These are phyloP conservation scores for Trialeurodes vaporariorum DNA, from an alignment of 1,140 invertebrate species.

Conservation along the genomic window DNA sequence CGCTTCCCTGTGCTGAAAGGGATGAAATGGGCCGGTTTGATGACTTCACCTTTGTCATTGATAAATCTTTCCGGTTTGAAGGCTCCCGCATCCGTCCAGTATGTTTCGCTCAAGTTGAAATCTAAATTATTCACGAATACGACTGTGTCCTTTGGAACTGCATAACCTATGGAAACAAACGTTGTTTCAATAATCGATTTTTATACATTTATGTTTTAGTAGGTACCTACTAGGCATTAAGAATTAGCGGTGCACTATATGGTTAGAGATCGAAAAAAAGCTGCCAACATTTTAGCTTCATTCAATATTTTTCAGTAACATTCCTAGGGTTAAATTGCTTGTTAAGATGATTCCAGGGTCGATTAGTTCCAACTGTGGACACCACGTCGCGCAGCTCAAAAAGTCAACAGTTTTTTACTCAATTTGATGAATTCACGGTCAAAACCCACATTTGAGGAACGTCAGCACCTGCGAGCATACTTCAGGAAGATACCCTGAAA, in stretches of 20 bases:
- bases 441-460: too few species aligned
- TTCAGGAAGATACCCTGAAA: too few species aligned
- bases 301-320: too few species aligned
- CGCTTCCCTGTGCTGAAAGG: slow-evolving; percentile 77
- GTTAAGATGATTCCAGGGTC: too few species aligned
- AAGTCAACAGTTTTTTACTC: too few species aligned
- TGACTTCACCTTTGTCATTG: slow-evolving; percentile 31
- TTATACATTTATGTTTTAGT: neutral
- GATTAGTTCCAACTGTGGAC: too few species aligned
- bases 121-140: slow-evolving; percentile 80
- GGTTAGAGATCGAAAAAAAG: neutral
- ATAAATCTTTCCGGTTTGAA: slow-evolving; percentile 65
- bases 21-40: slow-evolving; percentile 52
- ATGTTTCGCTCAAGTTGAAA: slow-evolving; percentile 55
- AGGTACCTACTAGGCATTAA: neutral
- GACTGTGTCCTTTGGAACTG: slow-evolving; percentile 62
- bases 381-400: too few species aligned
- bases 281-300: too few species aligned
- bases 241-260: neutral
- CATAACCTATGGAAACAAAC: slow-evolving; percentile 41
- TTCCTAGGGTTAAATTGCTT: too few species aligned
- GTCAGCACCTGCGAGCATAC: too few species aligned
- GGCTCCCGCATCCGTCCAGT: slow-evolving; percentile 55
- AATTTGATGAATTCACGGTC: too few species aligned
- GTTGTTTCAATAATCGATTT: slow-evolving; percentile 11